Evolutionary conservation across 2,113 vertebrate species (phyloP).

Genomic region (Sphaerodactylus townsendi): DNA sequence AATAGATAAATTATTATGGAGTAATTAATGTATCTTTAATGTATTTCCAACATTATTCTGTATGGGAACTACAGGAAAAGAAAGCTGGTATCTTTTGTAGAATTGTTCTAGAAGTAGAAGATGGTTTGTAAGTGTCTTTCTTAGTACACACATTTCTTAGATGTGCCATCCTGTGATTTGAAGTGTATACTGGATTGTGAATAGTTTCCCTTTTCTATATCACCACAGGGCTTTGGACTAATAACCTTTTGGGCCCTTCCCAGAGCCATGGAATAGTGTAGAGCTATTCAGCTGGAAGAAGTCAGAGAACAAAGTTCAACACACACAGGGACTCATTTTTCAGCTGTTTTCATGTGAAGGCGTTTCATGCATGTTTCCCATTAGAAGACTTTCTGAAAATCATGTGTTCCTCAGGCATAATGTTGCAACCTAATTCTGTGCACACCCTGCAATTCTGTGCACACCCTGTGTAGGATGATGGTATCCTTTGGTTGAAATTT

Average conservation of each 20-base stretch:
- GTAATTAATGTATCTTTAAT: background rate
- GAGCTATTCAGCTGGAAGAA: background rate
- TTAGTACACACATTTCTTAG: background rate
- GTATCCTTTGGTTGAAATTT: background rate
- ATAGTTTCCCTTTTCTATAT: background rate
- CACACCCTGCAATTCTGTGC: background rate
- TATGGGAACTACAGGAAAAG: background rate
- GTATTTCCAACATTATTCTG: background rate
- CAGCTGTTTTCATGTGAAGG: background rate
- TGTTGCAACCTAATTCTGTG: background rate
- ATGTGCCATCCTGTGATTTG: background rate
- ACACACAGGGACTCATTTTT: background rate
- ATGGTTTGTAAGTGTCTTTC: background rate
- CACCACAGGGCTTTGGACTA: background rate
- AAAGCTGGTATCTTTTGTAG: background rate
- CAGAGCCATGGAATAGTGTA: background rate
- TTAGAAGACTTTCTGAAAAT: background rate
- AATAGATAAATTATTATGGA: background rate
- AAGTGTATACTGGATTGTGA: background rate
- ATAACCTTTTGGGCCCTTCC: background rate
- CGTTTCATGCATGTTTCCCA: background rate
- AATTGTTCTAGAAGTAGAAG: background rate
- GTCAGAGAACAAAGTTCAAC: background rate
- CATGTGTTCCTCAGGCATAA: background rate
- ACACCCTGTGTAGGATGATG: background rate